Evolutionary conservation across 2,888 invertebrate species (phyloP).

Genomic region (Lasioglossum malachurum): DNA sequence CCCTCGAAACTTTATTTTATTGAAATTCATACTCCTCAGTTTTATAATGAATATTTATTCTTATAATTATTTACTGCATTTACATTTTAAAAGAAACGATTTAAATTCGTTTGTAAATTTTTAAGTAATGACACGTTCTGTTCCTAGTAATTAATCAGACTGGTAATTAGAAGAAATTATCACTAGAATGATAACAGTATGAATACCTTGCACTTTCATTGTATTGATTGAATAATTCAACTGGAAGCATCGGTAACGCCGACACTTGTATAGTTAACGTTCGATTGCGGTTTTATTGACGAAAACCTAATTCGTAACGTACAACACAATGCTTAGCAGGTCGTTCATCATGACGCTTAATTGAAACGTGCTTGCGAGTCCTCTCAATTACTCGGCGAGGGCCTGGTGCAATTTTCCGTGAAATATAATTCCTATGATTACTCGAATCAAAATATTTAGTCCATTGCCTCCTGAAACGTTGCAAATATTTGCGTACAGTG

Average conservation of each 20-base stretch:
- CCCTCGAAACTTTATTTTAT: neutral
- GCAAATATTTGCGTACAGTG: conserved; percentile 32
- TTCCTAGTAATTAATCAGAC: neutral
- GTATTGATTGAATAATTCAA: conserved; percentile 26
- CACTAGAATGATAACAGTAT: neutral
- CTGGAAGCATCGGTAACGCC: conserved; percentile 4
- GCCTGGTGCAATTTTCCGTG: conserved; percentile 26
- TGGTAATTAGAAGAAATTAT: neutral
- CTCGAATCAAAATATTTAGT: conserved; percentile 1
- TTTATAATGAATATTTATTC: neutral
- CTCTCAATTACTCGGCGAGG: conserved; percentile 8
- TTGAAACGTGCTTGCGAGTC: conserved; percentile 19
- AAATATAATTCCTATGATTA: conserved; percentile 44
- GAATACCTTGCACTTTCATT: neutral
- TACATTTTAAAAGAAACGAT: neutral
- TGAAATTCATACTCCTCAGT: neutral
- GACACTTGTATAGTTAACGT: conserved; percentile 30
- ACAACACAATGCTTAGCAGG: conserved; percentile 38
- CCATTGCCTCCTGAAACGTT: conserved; percentile 7
- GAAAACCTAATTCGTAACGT: conserved; percentile 47
- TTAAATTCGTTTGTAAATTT: neutral
- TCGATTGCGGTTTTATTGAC: conserved; percentile 47
- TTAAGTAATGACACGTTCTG: neutral
- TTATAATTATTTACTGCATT: neutral
- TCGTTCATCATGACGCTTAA: conserved; percentile 36